phyloP scores from a whole-genome alignment of 2,797 vertebrate species.

The Halcyon leucocephala region DNA sequence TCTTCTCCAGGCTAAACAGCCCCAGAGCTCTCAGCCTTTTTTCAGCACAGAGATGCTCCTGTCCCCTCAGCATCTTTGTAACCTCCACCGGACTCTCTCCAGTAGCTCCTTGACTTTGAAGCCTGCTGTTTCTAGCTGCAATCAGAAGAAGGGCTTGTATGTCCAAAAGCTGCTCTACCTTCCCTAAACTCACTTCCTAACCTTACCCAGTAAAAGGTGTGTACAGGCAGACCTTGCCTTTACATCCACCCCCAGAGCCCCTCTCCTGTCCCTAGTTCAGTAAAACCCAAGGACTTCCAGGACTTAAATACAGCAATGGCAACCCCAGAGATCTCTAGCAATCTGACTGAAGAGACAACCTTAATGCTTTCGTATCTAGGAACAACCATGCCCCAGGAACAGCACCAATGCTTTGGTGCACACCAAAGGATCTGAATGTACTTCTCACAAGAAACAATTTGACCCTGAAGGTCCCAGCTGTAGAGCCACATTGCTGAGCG shows the following conservation, averaged over 20 bases:
- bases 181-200: neutral
- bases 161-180: neutral
- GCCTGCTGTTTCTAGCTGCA: neutral
- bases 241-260: neutral
- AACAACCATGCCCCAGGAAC: fast-evolving
- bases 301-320: neutral
- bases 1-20: too few species aligned
- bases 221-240: neutral
- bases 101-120: neutral
- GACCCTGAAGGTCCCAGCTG: neutral
- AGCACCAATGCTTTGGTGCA: neutral
- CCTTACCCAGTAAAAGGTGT: neutral
- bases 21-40: neutral
- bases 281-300: neutral
- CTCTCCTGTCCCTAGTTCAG: neutral
- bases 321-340: neutral
- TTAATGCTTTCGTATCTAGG: fast-evolving
- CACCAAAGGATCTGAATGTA: neutral
- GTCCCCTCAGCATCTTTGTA: neutral
- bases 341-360: neutral
- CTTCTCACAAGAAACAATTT: fast-evolving
- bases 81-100: neutral
- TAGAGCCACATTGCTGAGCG: fast-evolving
- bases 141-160: neutral
- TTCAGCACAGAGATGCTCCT: neutral